Base-by-base conservation (phyloP, 2,113 vertebrate species). In the Argyrosomus japonicus region DNA sequence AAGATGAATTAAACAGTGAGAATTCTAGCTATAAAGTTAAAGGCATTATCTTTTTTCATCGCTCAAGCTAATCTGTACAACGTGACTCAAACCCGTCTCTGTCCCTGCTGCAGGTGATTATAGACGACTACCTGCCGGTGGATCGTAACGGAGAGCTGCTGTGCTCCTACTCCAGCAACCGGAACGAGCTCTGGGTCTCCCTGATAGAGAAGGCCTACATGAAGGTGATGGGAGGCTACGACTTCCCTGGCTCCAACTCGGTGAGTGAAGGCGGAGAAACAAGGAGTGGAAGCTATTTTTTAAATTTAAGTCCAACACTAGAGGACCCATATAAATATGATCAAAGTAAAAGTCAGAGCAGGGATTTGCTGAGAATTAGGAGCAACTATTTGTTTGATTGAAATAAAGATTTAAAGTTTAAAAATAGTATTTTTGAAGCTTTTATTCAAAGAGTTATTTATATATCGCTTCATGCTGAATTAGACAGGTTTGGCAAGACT, bases 201-300 rank as follows among this genome's bases (percentile, higher is more conserved):
- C 95, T 99, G 68, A 99, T 99, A 84, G 98, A 99, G 91, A 99
- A 99, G 80, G 98, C 98, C n/a, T 99, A 99, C 93, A 99, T 99
- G 98, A 99, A 99, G 85, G 97, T 99, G 84, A 99, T 99, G 98
- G 98, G 98, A 77, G 98, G 98, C 77, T 99, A 99, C 79, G 98
- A 99, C 92, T 99, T 99, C 90, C 98, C 98, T 21, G 98, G 98
- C 75, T 99, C 98, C 56, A 99, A 99, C 93, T 99, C 98, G 53
- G 98, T 99, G 90, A 96, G 98, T 96, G 29, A 27, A 21, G 14
- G 10, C 0, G 23, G 19, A 27, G 13, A 19, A 50, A 29, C 14
- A 0, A 5, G 13, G 53, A 74, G 19, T 40, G 4, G 27, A 15
- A 23, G 10, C 54, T 19, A 4, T 27, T 53, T 53, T 68, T 57